Evolutionary conservation across 2,888 invertebrate species (phyloP).

Genomic region (Trilocha varians): DNA sequence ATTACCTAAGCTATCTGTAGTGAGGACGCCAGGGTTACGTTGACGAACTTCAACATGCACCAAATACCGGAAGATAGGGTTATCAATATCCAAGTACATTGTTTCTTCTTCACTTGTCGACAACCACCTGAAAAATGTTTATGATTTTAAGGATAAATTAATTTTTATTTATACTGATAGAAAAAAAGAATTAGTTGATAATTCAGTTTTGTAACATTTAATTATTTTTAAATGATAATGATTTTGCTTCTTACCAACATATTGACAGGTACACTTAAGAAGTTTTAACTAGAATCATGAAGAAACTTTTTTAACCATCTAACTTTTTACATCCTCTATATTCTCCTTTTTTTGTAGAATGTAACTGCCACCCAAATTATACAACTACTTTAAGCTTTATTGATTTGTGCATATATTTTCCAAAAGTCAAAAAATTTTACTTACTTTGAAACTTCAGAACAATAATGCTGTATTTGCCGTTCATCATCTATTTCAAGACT

Average conservation of each 20-base stretch:
- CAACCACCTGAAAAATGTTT: slow-evolving; percentile 48
- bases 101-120: slow-evolving; percentile 38
- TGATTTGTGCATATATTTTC: neutral
- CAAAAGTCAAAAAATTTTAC: slow-evolving; percentile 11
- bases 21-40: slow-evolving; percentile 60
- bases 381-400: neutral
- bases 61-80: slow-evolving; percentile 67
- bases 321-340: too few relatives aligned
- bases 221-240: too few relatives aligned
- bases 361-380: neutral
- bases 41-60: slow-evolving; percentile 73
- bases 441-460: slow-evolving; percentile 55
- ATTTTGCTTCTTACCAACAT: too few relatives aligned
- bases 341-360: too few relatives aligned
- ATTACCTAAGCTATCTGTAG: slow-evolving; percentile 68
- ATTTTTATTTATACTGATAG: too few relatives aligned
- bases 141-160: too few relatives aligned
- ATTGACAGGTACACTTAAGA: too few relatives aligned
- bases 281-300: too few relatives aligned
- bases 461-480: slow-evolving; percentile 37
- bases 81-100: slow-evolving; percentile 50
- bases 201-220: too few relatives aligned
- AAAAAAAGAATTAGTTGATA: too few relatives aligned
- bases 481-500: slow-evolving; percentile 41
- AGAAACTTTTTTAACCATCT: too few relatives aligned